phyloP scores from a whole-genome alignment of 2,888 invertebrate genomes.

The Drosophila neotestacea region DNA sequence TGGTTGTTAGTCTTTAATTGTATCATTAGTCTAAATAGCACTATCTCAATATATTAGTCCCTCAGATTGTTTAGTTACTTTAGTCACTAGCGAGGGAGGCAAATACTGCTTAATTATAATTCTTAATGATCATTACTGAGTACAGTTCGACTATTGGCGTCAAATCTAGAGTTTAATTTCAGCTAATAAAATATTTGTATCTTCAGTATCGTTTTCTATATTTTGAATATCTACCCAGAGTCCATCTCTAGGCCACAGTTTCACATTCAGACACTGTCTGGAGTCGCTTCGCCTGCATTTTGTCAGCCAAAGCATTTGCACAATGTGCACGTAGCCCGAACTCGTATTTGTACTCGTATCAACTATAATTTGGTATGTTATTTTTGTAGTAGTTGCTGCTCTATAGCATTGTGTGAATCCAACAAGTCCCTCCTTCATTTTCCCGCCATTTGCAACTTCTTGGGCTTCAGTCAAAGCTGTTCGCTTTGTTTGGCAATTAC shows the following conservation, averaged over 20 bases:
- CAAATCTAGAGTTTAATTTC: too few species aligned
- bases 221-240: not conserved
- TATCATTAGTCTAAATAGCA: too few species aligned
- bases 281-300: conserved; percentile 58
- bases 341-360: conserved; percentile 40
- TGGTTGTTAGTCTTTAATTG: too few species aligned
- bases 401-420: conserved; percentile 62
- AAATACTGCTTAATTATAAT: too few species aligned
- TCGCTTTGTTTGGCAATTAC: conserved; percentile 79
- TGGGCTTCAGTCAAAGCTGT: conserved; percentile 28
- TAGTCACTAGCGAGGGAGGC: too few species aligned
- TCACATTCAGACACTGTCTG: conserved; percentile 27
- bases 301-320: conserved; percentile 75
- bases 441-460: conserved; percentile 12
- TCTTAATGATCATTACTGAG: too few species aligned
- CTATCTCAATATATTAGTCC: too few species aligned
- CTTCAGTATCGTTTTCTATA: not conserved
- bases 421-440: conserved; percentile 18
- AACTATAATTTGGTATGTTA: conserved; percentile 65
- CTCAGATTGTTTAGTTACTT: too few species aligned
- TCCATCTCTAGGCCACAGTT: conserved; percentile 34
- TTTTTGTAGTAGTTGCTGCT: conserved; percentile 40
- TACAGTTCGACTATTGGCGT: too few species aligned
- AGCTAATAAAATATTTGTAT: too few species aligned
- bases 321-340: conserved; percentile 65